Evolutionary conservation across 2,888 invertebrate genomes (phyloP).

Genomic region (Xestia rhomboidea): DNA sequence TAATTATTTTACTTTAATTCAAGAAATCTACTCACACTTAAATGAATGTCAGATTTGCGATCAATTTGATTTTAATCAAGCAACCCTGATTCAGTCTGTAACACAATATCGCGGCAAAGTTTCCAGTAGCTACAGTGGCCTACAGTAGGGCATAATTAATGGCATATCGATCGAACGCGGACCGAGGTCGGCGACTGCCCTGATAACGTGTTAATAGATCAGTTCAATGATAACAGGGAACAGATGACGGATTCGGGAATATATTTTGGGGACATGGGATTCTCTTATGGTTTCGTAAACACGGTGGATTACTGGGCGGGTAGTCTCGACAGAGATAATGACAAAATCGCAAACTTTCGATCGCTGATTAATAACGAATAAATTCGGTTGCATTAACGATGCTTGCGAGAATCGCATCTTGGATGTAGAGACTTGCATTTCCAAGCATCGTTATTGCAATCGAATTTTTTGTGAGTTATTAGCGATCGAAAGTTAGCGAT

Average conservation of each 20-base stretch:
- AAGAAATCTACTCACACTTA: too few relatives aligned
- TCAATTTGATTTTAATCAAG: conserved; percentile 3
- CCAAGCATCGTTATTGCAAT: too few relatives aligned
- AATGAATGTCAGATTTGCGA: background rate
- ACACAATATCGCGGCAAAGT: conserved; percentile 40
- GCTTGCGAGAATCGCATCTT: too few relatives aligned
- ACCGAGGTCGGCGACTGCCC: conserved; percentile 62
- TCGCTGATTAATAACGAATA: too few relatives aligned
- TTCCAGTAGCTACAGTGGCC: conserved; percentile 58
- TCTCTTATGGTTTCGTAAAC: background rate
- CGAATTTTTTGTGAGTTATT: too few relatives aligned
- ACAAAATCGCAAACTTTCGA: too few relatives aligned
- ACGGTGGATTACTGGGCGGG: background rate
- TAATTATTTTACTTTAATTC: too few relatives aligned
- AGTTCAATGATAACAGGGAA: conserved; percentile 46
- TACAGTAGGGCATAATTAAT: conserved; percentile 59
- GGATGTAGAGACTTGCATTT: too few relatives aligned
- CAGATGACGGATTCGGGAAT: conserved; percentile 36
- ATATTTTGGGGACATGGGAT: conserved; percentile 13
- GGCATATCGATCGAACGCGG: conserved; percentile 62
- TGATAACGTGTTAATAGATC: conserved; percentile 59
- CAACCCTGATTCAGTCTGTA: conserved; percentile 28
- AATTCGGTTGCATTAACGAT: too few relatives aligned
- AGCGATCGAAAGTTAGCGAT: too few relatives aligned
- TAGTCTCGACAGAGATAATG: too few relatives aligned